Evolutionary conservation across 2,888 invertebrate genomes (phyloP).

Genomic region (Chaitophorus viminalis): DNA sequence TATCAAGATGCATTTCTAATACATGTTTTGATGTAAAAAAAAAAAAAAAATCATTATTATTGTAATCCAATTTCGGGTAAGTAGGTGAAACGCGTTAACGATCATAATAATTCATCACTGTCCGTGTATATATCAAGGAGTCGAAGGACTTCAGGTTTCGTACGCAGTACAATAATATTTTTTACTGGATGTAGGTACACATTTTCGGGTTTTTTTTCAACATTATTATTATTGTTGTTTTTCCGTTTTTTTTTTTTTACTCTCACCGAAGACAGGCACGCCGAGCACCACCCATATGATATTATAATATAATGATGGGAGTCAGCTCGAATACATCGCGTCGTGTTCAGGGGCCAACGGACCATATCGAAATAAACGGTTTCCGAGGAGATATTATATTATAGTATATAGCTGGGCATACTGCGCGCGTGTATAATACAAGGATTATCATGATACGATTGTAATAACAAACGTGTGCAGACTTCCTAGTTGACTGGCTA

Average conservation of each 20-base stretch:
- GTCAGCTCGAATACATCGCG: too few relatives aligned
- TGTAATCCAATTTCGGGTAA: background rate
- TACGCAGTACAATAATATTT: background rate
- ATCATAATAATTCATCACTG: background rate
- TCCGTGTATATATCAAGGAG: background rate
- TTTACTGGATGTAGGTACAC: background rate
- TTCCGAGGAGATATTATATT: background rate
- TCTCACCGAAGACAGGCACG: constrained; percentile 3
- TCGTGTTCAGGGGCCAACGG: background rate
- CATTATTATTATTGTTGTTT: background rate
- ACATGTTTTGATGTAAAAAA: background rate
- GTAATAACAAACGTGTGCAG: background rate
- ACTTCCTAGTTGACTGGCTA: background rate
- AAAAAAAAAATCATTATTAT: background rate
- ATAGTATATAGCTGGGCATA: background rate
- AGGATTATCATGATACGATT: background rate
- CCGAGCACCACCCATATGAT: constrained; percentile 4
- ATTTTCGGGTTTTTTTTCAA: background rate
- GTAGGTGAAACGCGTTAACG: background rate
- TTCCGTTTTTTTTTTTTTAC: background rate
- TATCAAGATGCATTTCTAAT: background rate
- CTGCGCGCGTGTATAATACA: background rate
- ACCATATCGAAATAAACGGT: constrained; percentile 10
- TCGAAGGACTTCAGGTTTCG: background rate
- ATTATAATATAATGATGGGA: too few relatives aligned